A percentile compares a stretch with the other conserved stretches of the same genome.
Conservation (phyloP, 2,888 invertebrate species). For the Platerodrilus igneus region DNA sequence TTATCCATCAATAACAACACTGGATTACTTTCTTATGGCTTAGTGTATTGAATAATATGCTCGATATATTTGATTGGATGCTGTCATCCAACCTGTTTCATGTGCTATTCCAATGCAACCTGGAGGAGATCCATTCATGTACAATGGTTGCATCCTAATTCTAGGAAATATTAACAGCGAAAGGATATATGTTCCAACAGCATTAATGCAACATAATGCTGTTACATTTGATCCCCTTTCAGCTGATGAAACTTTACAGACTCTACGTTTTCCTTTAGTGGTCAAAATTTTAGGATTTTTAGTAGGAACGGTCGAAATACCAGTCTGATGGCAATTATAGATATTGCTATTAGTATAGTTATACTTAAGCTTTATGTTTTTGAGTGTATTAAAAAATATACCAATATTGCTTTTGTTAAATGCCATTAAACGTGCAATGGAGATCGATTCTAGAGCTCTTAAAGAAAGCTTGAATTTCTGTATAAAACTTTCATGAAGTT, state of each 20-base stretch:
- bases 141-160: slow-evolving; percentile 32
- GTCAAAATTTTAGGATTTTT: slow-evolving; percentile 1
- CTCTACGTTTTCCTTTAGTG: slow-evolving; percentile 6
- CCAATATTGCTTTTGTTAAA: no score
- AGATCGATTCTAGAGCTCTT: not conserved
- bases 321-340: slow-evolving; percentile 21
- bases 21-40: slow-evolving; percentile 27
- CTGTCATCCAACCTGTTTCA: slow-evolving; percentile 36
- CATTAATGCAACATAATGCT: slow-evolving; percentile 34
- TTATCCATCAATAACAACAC: slow-evolving; percentile 33
- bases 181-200: slow-evolving; percentile 34
- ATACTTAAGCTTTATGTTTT: not conserved
- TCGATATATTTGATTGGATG: slow-evolving; percentile 26
- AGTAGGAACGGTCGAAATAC: slow-evolving; percentile 16
- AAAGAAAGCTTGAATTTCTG: not conserved
- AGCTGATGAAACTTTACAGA: slow-evolving; percentile 21
- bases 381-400: not conserved
- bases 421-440: not conserved
- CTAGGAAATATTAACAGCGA: slow-evolving; percentile 31
- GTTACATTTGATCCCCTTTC: slow-evolving; percentile 40
- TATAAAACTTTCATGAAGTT: not conserved
- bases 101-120: slow-evolving; percentile 37
- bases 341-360: slow-evolving; percentile 14
- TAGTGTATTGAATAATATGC: slow-evolving; percentile 33
- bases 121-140: slow-evolving; percentile 38